phyloP scores from a whole-genome alignment of 2,113 vertebrate species.

The Pseudorhombus dupliciocellatus region DNA sequence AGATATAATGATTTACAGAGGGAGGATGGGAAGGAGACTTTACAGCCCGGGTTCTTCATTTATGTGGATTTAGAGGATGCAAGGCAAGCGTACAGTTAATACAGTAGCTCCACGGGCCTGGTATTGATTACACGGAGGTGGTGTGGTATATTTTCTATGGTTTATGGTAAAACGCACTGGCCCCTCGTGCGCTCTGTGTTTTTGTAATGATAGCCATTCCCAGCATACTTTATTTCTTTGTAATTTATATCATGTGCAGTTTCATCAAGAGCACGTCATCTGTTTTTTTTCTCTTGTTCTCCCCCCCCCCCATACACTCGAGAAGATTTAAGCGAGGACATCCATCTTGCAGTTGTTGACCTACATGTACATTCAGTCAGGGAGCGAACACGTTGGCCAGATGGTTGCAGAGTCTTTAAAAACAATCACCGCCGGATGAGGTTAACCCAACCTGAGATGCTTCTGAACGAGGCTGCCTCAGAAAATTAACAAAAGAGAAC shows the following conservation, averaged over 20 bases:
- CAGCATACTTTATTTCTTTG: slow-evolving; percentile 42
- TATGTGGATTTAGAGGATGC: slow-evolving; percentile 73
- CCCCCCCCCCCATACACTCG: background rate
- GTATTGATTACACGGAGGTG: slow-evolving; percentile 74
- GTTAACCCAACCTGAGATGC: slow-evolving; percentile 69
- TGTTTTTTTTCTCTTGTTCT: slow-evolving; percentile 7
- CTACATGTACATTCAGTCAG: slow-evolving; percentile 67
- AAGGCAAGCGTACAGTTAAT: slow-evolving; percentile 65
- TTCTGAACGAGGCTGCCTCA: slow-evolving; percentile 47
- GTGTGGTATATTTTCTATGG: slow-evolving; percentile 36
- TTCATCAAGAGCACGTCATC: slow-evolving; percentile 45
- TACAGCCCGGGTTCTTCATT: slow-evolving; percentile 66
- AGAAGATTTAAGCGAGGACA: slow-evolving; percentile 55
- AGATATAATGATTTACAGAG: slow-evolving; percentile 74
- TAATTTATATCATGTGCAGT: slow-evolving; percentile 51
- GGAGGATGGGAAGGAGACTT: slow-evolving; percentile 54
- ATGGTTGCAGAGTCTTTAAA: slow-evolving; percentile 66
- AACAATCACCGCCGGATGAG: slow-evolving; percentile 70
- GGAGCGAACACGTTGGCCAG: slow-evolving; percentile 63
- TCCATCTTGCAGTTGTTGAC: slow-evolving; percentile 71
- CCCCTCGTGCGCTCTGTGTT: slow-evolving; percentile 60
- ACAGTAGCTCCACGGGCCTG: slow-evolving; percentile 43
- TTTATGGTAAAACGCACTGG: slow-evolving; percentile 44
- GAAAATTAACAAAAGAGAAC: slow-evolving; percentile 1
- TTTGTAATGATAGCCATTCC: slow-evolving; percentile 55